phyloP scores from a whole-genome alignment of 2,113 vertebrate species.

The Myrmecobius fasciatus region DNA sequence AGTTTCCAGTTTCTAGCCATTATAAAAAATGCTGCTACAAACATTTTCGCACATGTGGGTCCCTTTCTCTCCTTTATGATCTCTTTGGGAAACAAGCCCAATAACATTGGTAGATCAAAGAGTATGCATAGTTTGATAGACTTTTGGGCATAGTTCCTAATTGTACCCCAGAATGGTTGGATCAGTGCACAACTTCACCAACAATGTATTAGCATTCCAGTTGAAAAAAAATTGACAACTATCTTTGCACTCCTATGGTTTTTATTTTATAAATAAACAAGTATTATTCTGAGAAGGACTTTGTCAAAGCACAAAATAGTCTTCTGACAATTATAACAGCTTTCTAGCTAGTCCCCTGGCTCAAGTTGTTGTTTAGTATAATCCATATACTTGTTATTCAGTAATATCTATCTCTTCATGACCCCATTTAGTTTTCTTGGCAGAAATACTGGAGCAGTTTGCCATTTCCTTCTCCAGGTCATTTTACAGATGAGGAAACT shows the following conservation, averaged over 20 bases:
- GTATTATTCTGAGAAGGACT: neutral
- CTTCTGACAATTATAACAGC: neutral
- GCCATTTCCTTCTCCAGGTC: neutral
- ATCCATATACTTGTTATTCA: neutral
- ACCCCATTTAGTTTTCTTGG: neutral
- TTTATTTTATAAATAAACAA: neutral
- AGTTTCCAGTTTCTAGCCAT: too few relatives aligned
- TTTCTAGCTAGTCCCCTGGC: neutral
- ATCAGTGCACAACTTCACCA: too few relatives aligned
- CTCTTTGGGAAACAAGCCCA: too few relatives aligned
- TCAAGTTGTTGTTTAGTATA: neutral
- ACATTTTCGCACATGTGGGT: too few relatives aligned
- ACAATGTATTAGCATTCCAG: too few relatives aligned
- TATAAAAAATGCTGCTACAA: too few relatives aligned
- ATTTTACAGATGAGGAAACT: neutral
- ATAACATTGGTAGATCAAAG: too few relatives aligned
- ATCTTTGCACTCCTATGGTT: neutral
- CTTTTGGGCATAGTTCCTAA: too few relatives aligned
- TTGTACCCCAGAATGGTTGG: too few relatives aligned
- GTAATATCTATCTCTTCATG: neutral
- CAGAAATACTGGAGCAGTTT: neutral
- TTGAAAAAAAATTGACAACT: neutral
- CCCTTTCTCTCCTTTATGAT: too few relatives aligned
- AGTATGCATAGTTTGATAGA: too few relatives aligned
- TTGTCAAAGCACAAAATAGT: neutral